Base-by-base conservation (phyloP, 2,888 invertebrate species). In the Ptilodon capucinus region DNA sequence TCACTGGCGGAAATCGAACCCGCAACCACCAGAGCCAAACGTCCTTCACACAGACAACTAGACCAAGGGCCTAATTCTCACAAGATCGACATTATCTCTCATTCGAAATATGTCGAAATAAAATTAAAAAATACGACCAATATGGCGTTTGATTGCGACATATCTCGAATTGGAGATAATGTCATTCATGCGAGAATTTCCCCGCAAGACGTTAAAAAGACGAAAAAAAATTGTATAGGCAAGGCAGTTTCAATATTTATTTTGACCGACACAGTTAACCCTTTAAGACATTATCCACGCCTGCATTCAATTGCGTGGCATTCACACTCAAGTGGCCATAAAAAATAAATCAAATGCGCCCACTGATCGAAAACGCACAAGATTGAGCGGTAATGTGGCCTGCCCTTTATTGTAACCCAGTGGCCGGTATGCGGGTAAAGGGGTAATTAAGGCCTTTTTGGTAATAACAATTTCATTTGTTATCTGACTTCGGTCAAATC, bases 311-410 rank as follows among this genome's bases (percentile, higher is more conserved):
- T 63, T 46, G 51, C 51, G 57, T n/a, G n/a, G n/a, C n/a, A n/a
- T n/a, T n/a, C 40, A 49, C 28, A 67, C 71, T 73, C 65, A 74
- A 77, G 65, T 68, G 73, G 70, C 56, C 69, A 78, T 83, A 83
- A 84, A 86, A 80, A 86, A 84, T 81, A 84, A 86, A 87, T 87
- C 85, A 76, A 70, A 67, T 53, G 70, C 60, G 64, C 55, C 61
- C 68, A 64, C 60, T 56, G 68, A 64, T 64, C 69, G 63, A 40
- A 57, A 64, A 68, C 69, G 68, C 49, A 51, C 49, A 48, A 76
- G 75, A 84, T 83, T 77, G 78, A 81, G 76, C 74, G 74, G 68
- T 71, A 65, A 69, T 14, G 40, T 17, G 39, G 30, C 25, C 28
- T 50, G 14, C 40, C 41, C 40, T 45, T 45, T 45, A 45, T 40